phyloP scores from a whole-genome alignment of 2,113 vertebrate species.

The Uria aalge region DNA sequence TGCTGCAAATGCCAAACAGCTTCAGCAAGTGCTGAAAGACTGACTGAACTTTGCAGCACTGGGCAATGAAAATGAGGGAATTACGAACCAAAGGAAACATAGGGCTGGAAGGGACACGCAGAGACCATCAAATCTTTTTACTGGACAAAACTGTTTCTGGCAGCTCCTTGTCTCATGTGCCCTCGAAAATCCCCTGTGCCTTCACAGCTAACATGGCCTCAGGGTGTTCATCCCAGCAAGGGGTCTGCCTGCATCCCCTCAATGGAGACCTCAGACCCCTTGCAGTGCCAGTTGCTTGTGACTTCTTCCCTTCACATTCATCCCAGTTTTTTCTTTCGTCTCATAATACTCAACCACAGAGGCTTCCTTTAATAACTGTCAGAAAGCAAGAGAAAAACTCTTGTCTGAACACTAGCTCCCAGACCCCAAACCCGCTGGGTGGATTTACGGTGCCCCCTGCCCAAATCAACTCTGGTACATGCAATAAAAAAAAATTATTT shows the following conservation, averaged over 20 bases:
- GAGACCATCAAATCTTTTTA: background rate
- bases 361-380: background rate
- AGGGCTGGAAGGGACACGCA: background rate
- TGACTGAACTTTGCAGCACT: background rate
- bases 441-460: background rate
- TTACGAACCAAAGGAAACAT: background rate
- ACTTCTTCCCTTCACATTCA: background rate
- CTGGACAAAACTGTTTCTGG: background rate
- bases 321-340: background rate
- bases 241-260: accelerated
- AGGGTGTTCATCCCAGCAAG: background rate
- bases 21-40: background rate
- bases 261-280: background rate
- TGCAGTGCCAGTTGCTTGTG: background rate
- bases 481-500: background rate
- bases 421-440: background rate
- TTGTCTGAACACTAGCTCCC: background rate
- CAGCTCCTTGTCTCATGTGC: background rate
- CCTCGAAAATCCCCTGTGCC: background rate
- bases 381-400: background rate
- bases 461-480: background rate
- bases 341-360: background rate
- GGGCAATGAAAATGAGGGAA: background rate
- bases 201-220: background rate
- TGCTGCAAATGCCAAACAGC: background rate